Percentiles rank a stretch among this genome's conserved stretches.
Evolutionary conservation across 1,140 invertebrate genomes (phyloP).

Genomic region (Microplitis mediator): DNA sequence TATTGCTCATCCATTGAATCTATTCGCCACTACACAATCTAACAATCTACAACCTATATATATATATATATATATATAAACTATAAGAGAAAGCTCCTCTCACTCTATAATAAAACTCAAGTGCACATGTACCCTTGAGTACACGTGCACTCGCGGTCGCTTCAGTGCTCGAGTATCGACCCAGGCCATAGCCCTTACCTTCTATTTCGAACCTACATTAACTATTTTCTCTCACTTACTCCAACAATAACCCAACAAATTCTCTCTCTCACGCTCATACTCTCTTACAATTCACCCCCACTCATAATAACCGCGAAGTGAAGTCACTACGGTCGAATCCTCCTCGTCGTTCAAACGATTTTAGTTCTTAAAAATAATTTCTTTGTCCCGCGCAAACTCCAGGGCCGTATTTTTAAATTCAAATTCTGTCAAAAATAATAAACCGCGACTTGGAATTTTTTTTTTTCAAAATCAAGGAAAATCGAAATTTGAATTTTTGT

Average conservation of each 20-base stretch:
- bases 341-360: not conserved
- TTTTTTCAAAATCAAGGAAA: not conserved
- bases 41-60: too few species aligned
- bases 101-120: constrained; percentile 8
- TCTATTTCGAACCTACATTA: constrained; percentile 1
- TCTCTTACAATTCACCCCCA: not conserved
- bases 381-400: too few species aligned
- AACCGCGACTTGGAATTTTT: too few species aligned
- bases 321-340: not conserved
- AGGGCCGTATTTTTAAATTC: too few species aligned
- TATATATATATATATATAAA: too few species aligned
- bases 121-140: constrained; percentile 42
- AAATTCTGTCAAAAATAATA: too few species aligned
- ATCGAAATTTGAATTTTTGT: too few species aligned
- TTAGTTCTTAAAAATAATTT: not conserved
- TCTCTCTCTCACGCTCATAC: not conserved
- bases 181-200: constrained; percentile 37
- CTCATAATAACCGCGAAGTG: not conserved
- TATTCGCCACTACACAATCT: too few species aligned
- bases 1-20: too few species aligned
- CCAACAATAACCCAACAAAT: too few species aligned
- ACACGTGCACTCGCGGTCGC: constrained; percentile 31
- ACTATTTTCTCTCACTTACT: not conserved
- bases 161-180: constrained; percentile 53
- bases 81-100: not conserved